Base-by-base conservation (phyloP, 2,113 vertebrate species). In the Columba livia region DNA sequence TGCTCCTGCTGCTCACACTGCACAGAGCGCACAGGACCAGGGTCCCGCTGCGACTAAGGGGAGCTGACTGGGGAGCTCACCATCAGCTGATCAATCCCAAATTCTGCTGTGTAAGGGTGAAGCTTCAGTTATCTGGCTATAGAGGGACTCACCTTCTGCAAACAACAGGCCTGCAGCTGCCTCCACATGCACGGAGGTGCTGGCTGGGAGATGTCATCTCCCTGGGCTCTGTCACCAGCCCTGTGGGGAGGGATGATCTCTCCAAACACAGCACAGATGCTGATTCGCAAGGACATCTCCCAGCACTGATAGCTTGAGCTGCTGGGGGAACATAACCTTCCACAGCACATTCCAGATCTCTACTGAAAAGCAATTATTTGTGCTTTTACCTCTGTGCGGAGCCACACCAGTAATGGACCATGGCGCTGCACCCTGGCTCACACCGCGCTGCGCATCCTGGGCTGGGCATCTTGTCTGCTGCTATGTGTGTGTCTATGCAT, bases 301-400 rank as follows among this genome's bases (percentile, higher is more conserved):
- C n/a, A 36, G 47, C 29, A 10, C 28, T 38, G 38, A 11, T 21
- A 62, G 60, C 40, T 84, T 2, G 0, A 42, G 83, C 65, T 92
- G 67, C 67, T 81, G 32, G 15, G 25, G 21, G 8, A 67, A 66
- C 24, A 23, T 19, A 87, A 56, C 36, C n/a, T 65, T 61, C 60
- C 1, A 0, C 25, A 66, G 32, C 57, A 81, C 56, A 28, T 50
- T 61, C 71, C 87, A 85, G 48, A 51, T 50, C 32, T 74, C 77
- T 32, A 34, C 77, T 69, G 31, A 66, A 86, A 83, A 77, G 56
- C 60, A 69, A 54, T 83, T 88, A 79, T 8, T 40, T 10, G 44
- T 66, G 91, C 15, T 85, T 88, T 93, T 83, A 62, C 54, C 47
- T 78, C 40, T 57, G 32, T 51, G 79, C 60, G 48, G 65, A 92